Percentiles rank a stretch among this genome's conserved stretches.
These are phyloP conservation scores for Holacanthus passer DNA, from an alignment of 2,113 vertebrate species.

Conservation along the genomic window DNA sequence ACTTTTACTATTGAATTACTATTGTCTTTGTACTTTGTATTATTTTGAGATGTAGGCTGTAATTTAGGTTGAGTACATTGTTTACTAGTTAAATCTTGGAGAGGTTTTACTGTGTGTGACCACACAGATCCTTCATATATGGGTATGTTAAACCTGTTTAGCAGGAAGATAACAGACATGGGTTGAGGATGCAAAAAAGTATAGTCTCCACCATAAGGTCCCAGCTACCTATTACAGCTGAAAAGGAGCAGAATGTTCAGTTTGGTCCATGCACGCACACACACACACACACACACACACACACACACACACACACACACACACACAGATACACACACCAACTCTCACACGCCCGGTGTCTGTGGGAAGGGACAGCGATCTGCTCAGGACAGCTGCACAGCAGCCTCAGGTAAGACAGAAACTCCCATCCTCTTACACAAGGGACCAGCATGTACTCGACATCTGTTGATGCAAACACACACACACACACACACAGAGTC, in stretches of 20 bases:
- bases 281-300: constrained; percentile 24
- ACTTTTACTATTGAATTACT: too few species aligned
- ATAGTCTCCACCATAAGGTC: constrained; percentile 21
- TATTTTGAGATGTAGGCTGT: too few species aligned
- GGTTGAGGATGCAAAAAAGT: constrained; percentile 7
- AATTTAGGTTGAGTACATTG: too few species aligned
- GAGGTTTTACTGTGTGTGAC: too few species aligned
- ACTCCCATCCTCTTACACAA: constrained; percentile 68
- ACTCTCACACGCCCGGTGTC: constrained; percentile 31
- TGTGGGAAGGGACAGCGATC: constrained; percentile 71
- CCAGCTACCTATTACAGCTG: constrained; percentile 16
- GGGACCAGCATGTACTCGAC: constrained; percentile 76
- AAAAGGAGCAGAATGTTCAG: constrained; percentile 19
- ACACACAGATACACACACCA: constrained; percentile 24
- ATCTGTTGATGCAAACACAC: constrained; percentile 75
- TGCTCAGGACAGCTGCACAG: constrained; percentile 83
- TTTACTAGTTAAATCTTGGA: too few species aligned
- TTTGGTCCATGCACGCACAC: constrained; percentile 15
- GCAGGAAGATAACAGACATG: background rate
- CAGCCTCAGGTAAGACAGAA: constrained; percentile 85
- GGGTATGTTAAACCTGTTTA: too few species aligned
- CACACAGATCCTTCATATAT: too few species aligned
- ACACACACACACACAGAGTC: constrained; percentile 15
- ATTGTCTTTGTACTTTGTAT: too few species aligned
- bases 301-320: constrained; percentile 35